Base-by-base conservation (phyloP, 2,113 vertebrate genomes). In the Zosterops pallidus region DNA sequence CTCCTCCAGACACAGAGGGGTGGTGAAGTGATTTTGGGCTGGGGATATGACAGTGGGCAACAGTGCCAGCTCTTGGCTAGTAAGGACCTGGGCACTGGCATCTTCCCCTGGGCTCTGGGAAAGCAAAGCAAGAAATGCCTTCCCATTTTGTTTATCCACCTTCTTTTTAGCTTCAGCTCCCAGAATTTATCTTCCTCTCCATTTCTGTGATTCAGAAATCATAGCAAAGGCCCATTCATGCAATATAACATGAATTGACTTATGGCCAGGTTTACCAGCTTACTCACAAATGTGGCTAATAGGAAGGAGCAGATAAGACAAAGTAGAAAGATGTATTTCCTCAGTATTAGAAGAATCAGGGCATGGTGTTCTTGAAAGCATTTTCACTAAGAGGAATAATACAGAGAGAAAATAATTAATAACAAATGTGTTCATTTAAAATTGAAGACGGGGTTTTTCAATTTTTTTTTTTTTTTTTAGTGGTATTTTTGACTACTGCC, bases 401-500 rank as follows among this genome's bases (percentile, higher is more conserved):
- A 33, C 11, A 55, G 28, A 69, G 14, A 65, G 10, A 95, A 86
- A 91, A 71, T 79, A 85, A 92, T 96, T 92, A 89, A 52, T 75
- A 72, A 65, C 84, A 89, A 94, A 94, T 82, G 74, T 17, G 39
- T 52, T 72, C 49, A 53, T 47, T 91, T 92, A 82, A 75, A 91
- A 11, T 71, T 20, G 33, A 89, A 37, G 33, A 68, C 0, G 23
- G 22, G 3, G 0, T 0, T 28, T 70, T 83, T 90, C 39, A 12
- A 12, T 39, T 39, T 39, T 5, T 28, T 63, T 80, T 47, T 47
- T 94, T 84, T 82, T 9, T 72, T 87, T 90, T 85, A 72, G 37
- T 76, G 24, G 12, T 49, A n/a, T 37, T 95, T 96, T 89, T 87
- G 81, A 82, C 65, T 93, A 70, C 65, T 82, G 74, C 49, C 82